Percentiles rank a stretch among this genome's conserved stretches.
These are phyloP conservation scores for Gymnorhina tibicen DNA, from an alignment of 2,113 vertebrate genomes.

Conservation along the genomic window DNA sequence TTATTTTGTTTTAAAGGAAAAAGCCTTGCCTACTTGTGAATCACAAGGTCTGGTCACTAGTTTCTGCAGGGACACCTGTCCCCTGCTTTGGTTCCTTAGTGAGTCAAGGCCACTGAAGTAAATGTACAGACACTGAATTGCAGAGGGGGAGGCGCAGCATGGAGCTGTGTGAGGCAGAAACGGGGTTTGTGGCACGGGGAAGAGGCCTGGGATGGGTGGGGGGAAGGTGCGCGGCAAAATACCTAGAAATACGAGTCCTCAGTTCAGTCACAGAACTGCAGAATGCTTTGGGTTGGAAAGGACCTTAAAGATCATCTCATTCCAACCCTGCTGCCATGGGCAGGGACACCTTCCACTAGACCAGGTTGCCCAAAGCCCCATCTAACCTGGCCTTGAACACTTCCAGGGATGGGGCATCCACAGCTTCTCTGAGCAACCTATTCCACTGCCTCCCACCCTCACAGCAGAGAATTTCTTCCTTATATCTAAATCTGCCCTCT, in stretches of 20 bases:
- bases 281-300: not conserved
- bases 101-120: not conserved
- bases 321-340: not conserved
- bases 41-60: not conserved
- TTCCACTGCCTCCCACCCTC: not conserved
- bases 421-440: not conserved
- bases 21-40: not conserved
- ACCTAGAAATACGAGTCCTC: not conserved
- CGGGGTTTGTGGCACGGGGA: fast-evolving
- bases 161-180: not conserved
- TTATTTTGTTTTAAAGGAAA: not conserved
- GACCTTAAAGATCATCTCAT: not conserved
- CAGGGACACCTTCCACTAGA: not conserved
- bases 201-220: fast-evolving
- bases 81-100: not conserved
- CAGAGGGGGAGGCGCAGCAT: fast-evolving
- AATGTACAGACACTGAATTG: fast-evolving
- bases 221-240: not conserved
- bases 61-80: not conserved
- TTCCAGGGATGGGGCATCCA: not conserved
- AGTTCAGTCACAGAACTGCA: not conserved
- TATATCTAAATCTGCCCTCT: not conserved
- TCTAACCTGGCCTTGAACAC: not conserved
- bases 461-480: not conserved
- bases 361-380: not conserved